phyloP scores from a whole-genome alignment of 2,888 invertebrate genomes.

The Aromia moschata region DNA sequence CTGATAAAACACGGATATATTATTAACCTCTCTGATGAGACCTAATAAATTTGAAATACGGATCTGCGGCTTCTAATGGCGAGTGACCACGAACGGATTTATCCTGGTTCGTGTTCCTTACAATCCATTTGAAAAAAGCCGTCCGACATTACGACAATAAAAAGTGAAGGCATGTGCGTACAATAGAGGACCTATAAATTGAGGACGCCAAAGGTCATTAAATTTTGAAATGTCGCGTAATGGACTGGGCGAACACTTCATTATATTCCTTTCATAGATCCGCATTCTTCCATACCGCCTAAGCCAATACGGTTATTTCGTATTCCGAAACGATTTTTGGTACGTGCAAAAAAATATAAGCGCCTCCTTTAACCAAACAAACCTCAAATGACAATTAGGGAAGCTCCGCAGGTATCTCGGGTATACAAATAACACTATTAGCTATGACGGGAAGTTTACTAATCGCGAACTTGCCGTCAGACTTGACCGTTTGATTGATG shows the following conservation, averaged over 20 bases:
- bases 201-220: slow-evolving; percentile 23
- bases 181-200: slow-evolving; percentile 13
- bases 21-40: too few species aligned
- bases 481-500: background rate
- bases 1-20: too few species aligned
- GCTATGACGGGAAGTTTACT: slow-evolving; percentile 18
- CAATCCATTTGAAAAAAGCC: too few species aligned
- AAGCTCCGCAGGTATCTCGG: background rate
- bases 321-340: background rate
- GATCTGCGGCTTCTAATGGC: too few species aligned
- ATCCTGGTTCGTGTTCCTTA: too few species aligned
- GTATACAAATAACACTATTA: slow-evolving; percentile 35
- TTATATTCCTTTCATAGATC: slow-evolving; percentile 1
- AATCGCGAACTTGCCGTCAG: background rate
- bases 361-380: background rate
- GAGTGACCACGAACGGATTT: too few species aligned
- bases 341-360: slow-evolving; percentile 2
- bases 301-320: background rate
- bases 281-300: slow-evolving; percentile 1
- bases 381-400: background rate
- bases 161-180: slow-evolving; percentile 20
- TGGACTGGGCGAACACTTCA: slow-evolving; percentile 19
- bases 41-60: too few species aligned
- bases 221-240: slow-evolving; percentile 27
- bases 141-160: too few species aligned